A percentile compares a stretch with the other conserved stretches of the same genome.
Conservation (phyloP, 37 sponge, comb jelly and placozoan species). For the Cladorhizidae sp. region DNA sequence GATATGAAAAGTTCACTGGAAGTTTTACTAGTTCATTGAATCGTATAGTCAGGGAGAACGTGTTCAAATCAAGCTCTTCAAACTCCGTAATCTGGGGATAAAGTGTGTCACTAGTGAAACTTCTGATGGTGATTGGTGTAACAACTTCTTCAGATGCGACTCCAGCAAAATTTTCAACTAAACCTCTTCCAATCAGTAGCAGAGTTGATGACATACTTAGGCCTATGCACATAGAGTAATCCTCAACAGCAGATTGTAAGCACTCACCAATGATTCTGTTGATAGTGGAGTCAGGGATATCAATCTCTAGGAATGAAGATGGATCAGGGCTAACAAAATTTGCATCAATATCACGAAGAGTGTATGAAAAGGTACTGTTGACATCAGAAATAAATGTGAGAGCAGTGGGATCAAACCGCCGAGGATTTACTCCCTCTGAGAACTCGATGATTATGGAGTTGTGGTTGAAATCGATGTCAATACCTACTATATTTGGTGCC, state of each 20-base stretch:
- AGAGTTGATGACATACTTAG: conserved; percentile 34
- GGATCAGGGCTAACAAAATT: not conserved
- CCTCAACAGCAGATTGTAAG: conserved; percentile 7
- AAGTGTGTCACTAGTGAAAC: conserved; percentile 36
- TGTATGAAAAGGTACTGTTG: conserved; percentile 66
- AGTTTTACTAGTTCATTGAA: conserved; percentile 74
- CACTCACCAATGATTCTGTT: conserved; percentile 47
- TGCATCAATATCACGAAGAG: conserved; percentile 48
- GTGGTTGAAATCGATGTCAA: conserved; percentile 74
- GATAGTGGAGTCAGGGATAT: conserved; percentile 40
- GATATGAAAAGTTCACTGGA: conserved; percentile 45
- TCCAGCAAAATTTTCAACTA: conserved; percentile 11
- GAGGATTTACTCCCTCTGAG: conserved; percentile 72
- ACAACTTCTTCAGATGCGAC: not conserved
- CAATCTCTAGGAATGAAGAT: conserved; percentile 34
- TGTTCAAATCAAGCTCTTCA: conserved; percentile 41
- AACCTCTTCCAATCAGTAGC: conserved; percentile 36
- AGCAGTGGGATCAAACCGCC: conserved; percentile 54
- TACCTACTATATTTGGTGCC: conserved; percentile 48
- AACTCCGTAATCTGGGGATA: conserved; percentile 38
- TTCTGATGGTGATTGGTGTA: conserved; percentile 24
- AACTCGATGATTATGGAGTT: conserved; percentile 61
- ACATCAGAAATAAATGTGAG: conserved; percentile 63
- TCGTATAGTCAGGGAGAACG: conserved; percentile 33
- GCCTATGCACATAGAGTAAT: conserved; percentile 53